Percentiles rank a stretch among this genome's conserved stretches.
Conservation (phyloP, 2,888 invertebrate species). For the Thumatha senex region DNA sequence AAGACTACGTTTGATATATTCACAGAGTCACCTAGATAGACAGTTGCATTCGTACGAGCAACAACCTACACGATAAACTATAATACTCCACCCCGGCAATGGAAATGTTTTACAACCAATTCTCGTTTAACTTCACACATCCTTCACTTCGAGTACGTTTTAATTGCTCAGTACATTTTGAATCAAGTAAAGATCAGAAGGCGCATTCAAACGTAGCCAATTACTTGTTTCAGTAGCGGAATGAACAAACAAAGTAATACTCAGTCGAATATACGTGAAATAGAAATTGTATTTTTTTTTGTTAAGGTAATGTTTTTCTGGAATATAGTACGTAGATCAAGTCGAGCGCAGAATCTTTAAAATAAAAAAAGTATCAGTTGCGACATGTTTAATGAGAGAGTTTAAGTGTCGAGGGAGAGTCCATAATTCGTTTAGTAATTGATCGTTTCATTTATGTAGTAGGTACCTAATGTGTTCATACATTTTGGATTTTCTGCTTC, state of each 20-base stretch:
- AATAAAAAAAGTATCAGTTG: slow-evolving; percentile 4
- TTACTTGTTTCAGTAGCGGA: slow-evolving; percentile 21
- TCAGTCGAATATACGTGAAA: slow-evolving; percentile 11
- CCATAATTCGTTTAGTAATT: background rate
- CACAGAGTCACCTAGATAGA: no score
- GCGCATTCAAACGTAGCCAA: slow-evolving; percentile 22
- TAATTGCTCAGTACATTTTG: slow-evolving; percentile 11
- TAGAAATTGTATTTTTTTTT: slow-evolving; percentile 18
- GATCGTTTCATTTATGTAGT: background rate
- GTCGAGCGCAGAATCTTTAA: slow-evolving; percentile 2
- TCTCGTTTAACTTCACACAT: slow-evolving; percentile 12
- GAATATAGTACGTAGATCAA: slow-evolving; percentile 3
- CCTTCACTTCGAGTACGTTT: slow-evolving; percentile 14
- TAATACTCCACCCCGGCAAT: no score
- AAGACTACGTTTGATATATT: no score
- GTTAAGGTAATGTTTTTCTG: slow-evolving; percentile 21
- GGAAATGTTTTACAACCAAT: background rate
- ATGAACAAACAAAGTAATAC: slow-evolving; percentile 22
- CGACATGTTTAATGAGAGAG: background rate
- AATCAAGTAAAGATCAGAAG: background rate
- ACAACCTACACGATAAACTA: background rate
- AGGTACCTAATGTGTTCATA: no score
- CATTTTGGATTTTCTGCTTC: no score
- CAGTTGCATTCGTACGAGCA: no score
- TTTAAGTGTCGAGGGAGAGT: background rate